phyloP scores from a whole-genome alignment of 2,888 invertebrate species.

The Psococerastis gibbosa region DNA sequence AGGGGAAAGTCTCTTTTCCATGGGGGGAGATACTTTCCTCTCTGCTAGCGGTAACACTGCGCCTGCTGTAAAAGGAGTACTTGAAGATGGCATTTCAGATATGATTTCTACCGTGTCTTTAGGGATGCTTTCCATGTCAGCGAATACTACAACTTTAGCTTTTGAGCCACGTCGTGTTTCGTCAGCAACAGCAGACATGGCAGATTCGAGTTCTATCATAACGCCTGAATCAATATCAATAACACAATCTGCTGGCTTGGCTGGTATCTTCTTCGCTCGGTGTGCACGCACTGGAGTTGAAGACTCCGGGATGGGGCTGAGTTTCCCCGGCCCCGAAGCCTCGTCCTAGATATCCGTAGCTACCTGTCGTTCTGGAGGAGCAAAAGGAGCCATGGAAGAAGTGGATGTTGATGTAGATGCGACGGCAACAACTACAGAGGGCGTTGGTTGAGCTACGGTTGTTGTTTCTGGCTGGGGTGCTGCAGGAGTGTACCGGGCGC shows the following conservation, averaged over 20 bases:
- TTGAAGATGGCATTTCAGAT: too few relatives aligned
- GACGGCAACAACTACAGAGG: neutral
- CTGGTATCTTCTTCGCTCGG: neutral
- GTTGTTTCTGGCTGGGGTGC: neutral
- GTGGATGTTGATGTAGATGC: neutral
- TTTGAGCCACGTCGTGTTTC: neutral
- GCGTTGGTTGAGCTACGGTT: neutral
- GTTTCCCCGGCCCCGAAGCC: constrained; percentile 2
- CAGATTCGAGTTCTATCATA: neutral
- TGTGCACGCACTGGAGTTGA: constrained; percentile 17
- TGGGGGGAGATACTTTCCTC: neutral
- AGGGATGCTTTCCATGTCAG: neutral
- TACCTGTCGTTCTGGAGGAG: constrained; percentile 4
- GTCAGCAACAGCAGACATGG: neutral
- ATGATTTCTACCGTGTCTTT: too few relatives aligned
- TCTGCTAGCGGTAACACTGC: neutral
- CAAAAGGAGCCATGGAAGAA: neutral
- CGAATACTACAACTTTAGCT: too few relatives aligned
- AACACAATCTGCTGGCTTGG: neutral
- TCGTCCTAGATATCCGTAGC: constrained; percentile 3
- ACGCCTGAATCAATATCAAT: neutral
- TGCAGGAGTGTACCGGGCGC: neutral
- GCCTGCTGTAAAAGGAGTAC: neutral
- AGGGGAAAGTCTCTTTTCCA: neutral
- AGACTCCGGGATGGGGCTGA: constrained; percentile 23